A percentile compares a stretch with the other conserved stretches of the same genome.
These are phyloP conservation scores for Chloropsis hardwickii DNA, from an alignment of 2,113 vertebrate genomes.

Conservation along the genomic window DNA sequence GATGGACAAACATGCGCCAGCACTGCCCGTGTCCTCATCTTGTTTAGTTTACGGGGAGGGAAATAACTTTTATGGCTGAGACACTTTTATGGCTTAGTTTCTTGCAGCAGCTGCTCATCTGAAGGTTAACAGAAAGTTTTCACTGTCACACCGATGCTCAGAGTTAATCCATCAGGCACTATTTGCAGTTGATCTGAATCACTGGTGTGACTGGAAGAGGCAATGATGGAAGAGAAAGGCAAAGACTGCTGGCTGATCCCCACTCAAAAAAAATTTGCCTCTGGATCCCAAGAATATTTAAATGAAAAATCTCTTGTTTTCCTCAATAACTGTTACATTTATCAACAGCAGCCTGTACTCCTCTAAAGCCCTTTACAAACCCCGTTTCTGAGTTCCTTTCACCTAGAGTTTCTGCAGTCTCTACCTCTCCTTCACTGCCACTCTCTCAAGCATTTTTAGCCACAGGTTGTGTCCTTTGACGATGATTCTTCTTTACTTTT, in stretches of 20 bases:
- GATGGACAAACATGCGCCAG: background rate
- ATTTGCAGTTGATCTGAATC: background rate
- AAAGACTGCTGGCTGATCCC: background rate
- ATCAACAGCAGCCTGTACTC: background rate
- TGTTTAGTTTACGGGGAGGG: background rate
- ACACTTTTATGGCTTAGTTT: background rate
- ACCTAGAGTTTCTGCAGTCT: background rate
- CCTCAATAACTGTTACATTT: background rate
- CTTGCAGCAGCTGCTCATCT: background rate
- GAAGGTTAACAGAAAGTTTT: background rate
- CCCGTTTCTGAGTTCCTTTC: background rate
- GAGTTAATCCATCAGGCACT: background rate
- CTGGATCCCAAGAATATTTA: background rate
- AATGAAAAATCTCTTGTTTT: background rate
- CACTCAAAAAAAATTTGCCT: background rate
- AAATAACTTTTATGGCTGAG: background rate
- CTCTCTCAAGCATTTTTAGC: background rate
- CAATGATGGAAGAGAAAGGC: background rate
- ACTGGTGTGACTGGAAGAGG: background rate
- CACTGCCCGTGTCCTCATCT: rapidly evolving
- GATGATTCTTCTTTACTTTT: background rate
- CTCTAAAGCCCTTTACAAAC: background rate
- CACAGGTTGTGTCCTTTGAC: background rate
- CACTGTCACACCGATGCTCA: background rate
- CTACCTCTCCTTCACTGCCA: background rate